These are phyloP conservation scores for Myotis yumanensis DNA, from an alignment of 2,113 vertebrate genomes.

Conservation along the genomic window DNA sequence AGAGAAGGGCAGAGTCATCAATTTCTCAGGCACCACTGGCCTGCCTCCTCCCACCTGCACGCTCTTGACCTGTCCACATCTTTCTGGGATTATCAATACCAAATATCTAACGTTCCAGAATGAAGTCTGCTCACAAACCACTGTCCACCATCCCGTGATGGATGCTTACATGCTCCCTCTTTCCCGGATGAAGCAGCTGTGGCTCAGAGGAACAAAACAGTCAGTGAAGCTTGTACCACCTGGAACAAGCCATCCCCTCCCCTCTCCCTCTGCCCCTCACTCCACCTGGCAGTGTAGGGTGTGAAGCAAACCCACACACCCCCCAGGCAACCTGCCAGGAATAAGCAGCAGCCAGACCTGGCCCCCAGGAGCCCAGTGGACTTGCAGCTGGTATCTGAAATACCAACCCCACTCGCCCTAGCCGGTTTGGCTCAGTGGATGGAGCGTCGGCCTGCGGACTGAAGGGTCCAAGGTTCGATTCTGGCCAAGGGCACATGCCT, in stretches of 20 bases:
- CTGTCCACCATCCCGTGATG: neutral
- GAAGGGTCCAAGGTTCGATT: too few species aligned
- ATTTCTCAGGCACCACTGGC: neutral
- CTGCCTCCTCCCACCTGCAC: neutral
- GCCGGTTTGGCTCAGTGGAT: too few species aligned
- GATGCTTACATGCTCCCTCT: neutral
- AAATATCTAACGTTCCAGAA: neutral
- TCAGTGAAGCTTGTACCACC: neutral
- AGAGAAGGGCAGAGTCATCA: neutral
- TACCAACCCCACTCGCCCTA: neutral
- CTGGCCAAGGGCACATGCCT: too few species aligned
- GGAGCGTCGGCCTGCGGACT: too few species aligned
- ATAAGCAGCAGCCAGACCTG: neutral
- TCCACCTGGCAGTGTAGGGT: neutral
- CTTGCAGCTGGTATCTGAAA: neutral
- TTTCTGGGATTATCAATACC: neutral
- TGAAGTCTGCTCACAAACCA: neutral
- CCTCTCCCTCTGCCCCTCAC: neutral
- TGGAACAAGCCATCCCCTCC: neutral
- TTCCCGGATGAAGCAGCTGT: neutral
- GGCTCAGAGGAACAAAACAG: neutral
- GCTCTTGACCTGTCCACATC: neutral
- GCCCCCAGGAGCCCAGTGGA: neutral
- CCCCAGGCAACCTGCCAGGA: neutral
- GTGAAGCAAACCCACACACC: neutral